Evolutionary conservation across 1,140 invertebrate species (phyloP).

Genomic region (Drosophila bocqueti): DNA sequence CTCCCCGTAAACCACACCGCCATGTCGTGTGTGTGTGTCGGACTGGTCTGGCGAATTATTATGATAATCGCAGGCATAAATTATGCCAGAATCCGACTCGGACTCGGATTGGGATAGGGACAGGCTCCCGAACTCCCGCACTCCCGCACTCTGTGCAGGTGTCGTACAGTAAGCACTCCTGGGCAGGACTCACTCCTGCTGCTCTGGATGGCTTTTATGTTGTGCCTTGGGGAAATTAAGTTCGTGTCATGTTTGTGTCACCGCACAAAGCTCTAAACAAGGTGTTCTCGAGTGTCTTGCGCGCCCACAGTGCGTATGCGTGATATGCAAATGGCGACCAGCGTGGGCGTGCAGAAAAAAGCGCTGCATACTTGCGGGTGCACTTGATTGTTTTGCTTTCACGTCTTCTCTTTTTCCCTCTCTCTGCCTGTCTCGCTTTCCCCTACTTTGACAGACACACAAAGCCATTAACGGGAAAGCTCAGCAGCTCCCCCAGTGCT

Average conservation of each 20-base stretch:
- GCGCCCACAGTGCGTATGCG: conserved; percentile 62
- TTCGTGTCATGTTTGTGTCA: conserved; percentile 80
- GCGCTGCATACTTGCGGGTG: conserved; percentile 35
- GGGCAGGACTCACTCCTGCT: conserved; percentile 1
- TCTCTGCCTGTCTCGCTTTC: neutral
- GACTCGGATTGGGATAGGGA: neutral
- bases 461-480: conserved; percentile 31
- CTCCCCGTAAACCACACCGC: conserved; percentile 7
- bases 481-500: neutral
- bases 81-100: conserved; percentile 52
- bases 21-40: conserved; percentile 56
- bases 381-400: neutral
- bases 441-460: conserved; percentile 12
- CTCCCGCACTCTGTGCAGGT: conserved; percentile 2
- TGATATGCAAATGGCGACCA: conserved; percentile 62
- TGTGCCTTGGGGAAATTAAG: conserved; percentile 79
- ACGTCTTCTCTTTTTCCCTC: neutral
- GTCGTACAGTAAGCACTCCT: conserved; percentile 20
- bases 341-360: conserved; percentile 3
- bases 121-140: neutral
- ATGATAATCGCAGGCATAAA: conserved; percentile 80
- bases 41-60: conserved; percentile 71
- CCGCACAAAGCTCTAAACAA: conserved; percentile 39
- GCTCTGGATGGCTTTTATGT: conserved; percentile 48
- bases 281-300: conserved; percentile 17